These are phyloP conservation scores for Orchesellides sinensis DNA, from an alignment of 2,888 invertebrate genomes.

Conservation along the genomic window DNA sequence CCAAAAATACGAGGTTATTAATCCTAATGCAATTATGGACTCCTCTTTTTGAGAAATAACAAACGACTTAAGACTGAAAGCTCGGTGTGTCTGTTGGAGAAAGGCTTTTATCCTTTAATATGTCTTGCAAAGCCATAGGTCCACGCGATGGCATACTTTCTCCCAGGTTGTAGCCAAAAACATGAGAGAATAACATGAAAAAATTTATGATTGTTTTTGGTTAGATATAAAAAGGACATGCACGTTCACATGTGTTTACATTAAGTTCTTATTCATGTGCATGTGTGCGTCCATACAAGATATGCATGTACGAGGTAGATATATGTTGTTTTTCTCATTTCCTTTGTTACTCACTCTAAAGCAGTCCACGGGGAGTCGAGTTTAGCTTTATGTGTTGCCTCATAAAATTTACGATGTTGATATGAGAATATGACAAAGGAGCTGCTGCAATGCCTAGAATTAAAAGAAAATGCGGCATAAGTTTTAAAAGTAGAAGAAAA, in stretches of 20 bases:
- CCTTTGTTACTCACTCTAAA: slow-evolving; percentile 31
- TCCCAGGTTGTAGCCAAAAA: slow-evolving; percentile 37
- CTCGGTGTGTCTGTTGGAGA: neutral
- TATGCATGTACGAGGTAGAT: neutral
- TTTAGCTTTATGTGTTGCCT: slow-evolving; percentile 59
- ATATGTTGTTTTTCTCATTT: slow-evolving; percentile 29
- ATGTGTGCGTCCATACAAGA: neutral
- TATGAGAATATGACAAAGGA: slow-evolving; percentile 65
- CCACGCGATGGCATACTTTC: slow-evolving; percentile 42
- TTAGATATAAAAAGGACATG: slow-evolving; percentile 27
- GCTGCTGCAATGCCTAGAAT: slow-evolving; percentile 48
- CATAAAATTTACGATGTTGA: slow-evolving; percentile 65
- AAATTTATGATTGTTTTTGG: slow-evolving; percentile 56
- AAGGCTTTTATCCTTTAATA: slow-evolving; percentile 28
- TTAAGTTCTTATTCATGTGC: neutral
- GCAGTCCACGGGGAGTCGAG: slow-evolving; percentile 52
- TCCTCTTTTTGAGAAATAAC: slow-evolving; percentile 31
- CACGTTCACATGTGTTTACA: slow-evolving; percentile 33
- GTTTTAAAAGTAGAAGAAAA: slow-evolving; percentile 54
- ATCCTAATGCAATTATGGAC: slow-evolving; percentile 40
- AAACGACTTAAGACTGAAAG: slow-evolving; percentile 21
- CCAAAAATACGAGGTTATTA: slow-evolving; percentile 23
- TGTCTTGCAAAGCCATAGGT: slow-evolving; percentile 31
- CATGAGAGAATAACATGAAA: slow-evolving; percentile 29
- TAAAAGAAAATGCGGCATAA: slow-evolving; percentile 58